Evolutionary conservation across 2,113 vertebrate species (phyloP), one percentile per base, ranked within the genome.

Genomic region (Tyrannus savana): DNA sequence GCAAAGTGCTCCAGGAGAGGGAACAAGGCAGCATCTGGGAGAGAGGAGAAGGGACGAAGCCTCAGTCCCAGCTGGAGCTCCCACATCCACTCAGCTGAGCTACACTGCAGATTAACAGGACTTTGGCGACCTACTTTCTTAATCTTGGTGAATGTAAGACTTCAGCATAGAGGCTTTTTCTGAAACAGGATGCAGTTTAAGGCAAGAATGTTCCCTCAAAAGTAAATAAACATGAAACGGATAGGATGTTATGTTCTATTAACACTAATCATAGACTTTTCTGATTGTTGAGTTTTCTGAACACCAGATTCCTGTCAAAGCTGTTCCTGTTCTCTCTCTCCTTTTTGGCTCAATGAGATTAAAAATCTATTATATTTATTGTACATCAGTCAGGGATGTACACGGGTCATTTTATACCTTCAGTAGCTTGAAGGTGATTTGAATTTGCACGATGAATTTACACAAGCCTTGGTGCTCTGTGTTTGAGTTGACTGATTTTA

Each of bases 171-270:
- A 0, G 1, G 50, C 37, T 46, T 66, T 63, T 82, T 60, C 68
- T 59, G 63, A 87, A 94, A 93, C 93, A 95, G 95, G 92, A 95
- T 92, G 78, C 74, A 87, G 85, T 93, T 92, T 79, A 56, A 89
- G 90, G 66, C 82, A 97, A 96, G 85, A 96, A 92, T 97, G 94
- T 96, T 95, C 95, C 74, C 53, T 87, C 41, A 69, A 79, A 94
- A 92, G 69, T 91, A 97, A 97, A 96, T 95, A 94, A 95, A 96
- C 90, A 80, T 5, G 27, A 92, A 94, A 89, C 6, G 22, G 88
- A 87, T 87, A 25, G 95, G 95, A 96, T 93, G 80, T 94, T 95
- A 91, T 92, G 68, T 96, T 97, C 86, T 95, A 58, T 77, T 92
- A 89, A 68, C 71, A 73, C 53, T 93, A 86, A 92, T 93, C 86